These are phyloP conservation scores for Plebejus argus DNA, from an alignment of 2,888 invertebrate genomes.

Conservation along the genomic window DNA sequence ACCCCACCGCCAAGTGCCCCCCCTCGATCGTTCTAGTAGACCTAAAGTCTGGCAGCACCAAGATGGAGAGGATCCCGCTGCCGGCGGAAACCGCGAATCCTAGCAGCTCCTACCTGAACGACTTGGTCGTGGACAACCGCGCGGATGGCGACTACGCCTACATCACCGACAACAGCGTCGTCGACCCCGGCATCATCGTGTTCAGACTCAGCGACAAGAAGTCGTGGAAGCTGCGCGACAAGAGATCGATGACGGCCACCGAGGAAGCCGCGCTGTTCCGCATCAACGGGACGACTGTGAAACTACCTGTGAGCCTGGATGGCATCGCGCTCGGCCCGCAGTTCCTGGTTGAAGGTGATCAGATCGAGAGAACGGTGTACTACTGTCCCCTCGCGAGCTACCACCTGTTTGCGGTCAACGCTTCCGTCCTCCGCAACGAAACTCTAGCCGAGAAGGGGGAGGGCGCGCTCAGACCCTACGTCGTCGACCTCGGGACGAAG, in stretches of 20 bases:
- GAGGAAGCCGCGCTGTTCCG: slow-evolving; percentile 81
- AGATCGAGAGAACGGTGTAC: slow-evolving; percentile 80
- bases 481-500: slow-evolving; percentile 83
- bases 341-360: slow-evolving; percentile 59
- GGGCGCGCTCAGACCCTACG: slow-evolving; percentile 66
- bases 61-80: slow-evolving; percentile 82
- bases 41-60: slow-evolving; percentile 80
- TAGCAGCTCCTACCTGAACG: slow-evolving; percentile 84
- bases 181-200: slow-evolving; percentile 87
- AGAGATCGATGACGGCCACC: slow-evolving; percentile 82
- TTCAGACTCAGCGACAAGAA: slow-evolving; percentile 83
- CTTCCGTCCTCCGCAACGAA: slow-evolving; percentile 81
- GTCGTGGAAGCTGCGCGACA: slow-evolving; percentile 86
- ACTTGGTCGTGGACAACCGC: slow-evolving; percentile 86
- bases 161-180: slow-evolving; percentile 85
- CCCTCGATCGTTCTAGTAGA: slow-evolving; percentile 86
- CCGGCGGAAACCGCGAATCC: slow-evolving; percentile 81
- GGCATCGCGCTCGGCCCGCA: slow-evolving; percentile 84
- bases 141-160: slow-evolving; percentile 84
- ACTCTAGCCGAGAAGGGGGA: slow-evolving; percentile 60
- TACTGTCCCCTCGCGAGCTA: slow-evolving; percentile 86
- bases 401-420: slow-evolving; percentile 84
- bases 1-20: slow-evolving; percentile 80
- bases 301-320: slow-evolving; percentile 74
- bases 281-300: slow-evolving; percentile 83